A percentile compares a stretch with the other conserved stretches of the same genome.
These are phyloP conservation scores for Anhinga anhinga DNA, from an alignment of 2,113 vertebrate species.

Conservation along the genomic window DNA sequence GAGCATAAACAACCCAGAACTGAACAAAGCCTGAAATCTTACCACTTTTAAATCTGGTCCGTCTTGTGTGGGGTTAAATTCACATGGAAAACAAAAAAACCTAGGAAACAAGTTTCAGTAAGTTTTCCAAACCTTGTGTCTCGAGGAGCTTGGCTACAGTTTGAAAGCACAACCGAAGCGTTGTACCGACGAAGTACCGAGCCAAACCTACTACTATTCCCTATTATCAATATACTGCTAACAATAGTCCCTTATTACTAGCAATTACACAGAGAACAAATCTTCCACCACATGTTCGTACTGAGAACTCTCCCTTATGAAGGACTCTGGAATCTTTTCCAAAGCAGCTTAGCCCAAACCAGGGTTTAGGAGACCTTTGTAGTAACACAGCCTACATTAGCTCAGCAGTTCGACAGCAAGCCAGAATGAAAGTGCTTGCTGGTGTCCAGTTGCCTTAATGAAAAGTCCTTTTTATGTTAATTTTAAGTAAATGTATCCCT, in stretches of 20 bases:
- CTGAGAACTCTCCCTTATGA: neutral
- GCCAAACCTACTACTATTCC: neutral
- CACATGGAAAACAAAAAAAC: neutral
- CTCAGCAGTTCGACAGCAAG: neutral
- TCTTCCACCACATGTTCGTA: neutral
- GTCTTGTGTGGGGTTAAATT: neutral
- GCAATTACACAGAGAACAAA: neutral
- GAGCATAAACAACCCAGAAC: neutral
- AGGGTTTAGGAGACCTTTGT: neutral
- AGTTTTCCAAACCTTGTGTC: neutral
- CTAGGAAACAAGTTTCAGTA: neutral
- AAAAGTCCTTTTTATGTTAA: neutral
- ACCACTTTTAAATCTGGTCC: neutral
- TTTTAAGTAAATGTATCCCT: neutral
- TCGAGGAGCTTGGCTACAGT: neutral
- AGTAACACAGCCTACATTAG: neutral
- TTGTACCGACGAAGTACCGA: neutral
- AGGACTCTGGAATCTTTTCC: neutral
- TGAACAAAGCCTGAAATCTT: neutral
- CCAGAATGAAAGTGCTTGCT: neutral
- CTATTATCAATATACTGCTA: neutral
- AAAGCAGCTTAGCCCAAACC: neutral
- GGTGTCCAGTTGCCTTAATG: neutral
- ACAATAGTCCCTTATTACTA: neutral
- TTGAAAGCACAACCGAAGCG: neutral